phyloP scores from a whole-genome alignment of 2,797 vertebrate species.

The Darevskia nairensis region DNA sequence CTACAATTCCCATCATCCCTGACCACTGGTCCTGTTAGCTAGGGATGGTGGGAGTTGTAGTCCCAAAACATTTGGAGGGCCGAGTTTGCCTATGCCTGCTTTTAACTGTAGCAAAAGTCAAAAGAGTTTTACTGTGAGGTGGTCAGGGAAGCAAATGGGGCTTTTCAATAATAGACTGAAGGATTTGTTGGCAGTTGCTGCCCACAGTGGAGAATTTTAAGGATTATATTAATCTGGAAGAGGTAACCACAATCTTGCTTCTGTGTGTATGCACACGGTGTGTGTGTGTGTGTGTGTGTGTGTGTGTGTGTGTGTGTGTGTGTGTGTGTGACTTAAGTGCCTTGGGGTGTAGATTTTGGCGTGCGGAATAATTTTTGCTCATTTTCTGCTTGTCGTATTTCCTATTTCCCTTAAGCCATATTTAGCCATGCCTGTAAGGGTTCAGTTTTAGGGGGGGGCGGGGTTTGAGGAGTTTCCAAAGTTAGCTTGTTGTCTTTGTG shows the following conservation, averaged over 20 bases:
- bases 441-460: background rate
- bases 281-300: background rate
- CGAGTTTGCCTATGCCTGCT: too few species aligned
- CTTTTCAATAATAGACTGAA: background rate
- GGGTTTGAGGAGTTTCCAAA: background rate
- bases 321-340: background rate
- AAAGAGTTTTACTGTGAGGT: background rate
- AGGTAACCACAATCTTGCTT: background rate
- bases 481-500: background rate
- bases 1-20: too few species aligned
- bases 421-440: constrained; percentile 1
- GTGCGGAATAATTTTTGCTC: background rate
- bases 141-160: background rate
- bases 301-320: background rate
- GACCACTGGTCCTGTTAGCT: too few species aligned
- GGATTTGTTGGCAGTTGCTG: background rate
- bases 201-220: background rate
- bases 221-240: background rate
- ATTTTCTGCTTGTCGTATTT: background rate
- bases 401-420: background rate
- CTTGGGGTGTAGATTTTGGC: background rate
- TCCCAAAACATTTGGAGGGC: too few species aligned
- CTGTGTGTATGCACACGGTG: background rate
- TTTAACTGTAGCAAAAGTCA: background rate
- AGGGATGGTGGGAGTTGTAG: too few species aligned